phyloP scores from a whole-genome alignment of 2,113 vertebrate genomes.

The Pseudopipra pipra region DNA sequence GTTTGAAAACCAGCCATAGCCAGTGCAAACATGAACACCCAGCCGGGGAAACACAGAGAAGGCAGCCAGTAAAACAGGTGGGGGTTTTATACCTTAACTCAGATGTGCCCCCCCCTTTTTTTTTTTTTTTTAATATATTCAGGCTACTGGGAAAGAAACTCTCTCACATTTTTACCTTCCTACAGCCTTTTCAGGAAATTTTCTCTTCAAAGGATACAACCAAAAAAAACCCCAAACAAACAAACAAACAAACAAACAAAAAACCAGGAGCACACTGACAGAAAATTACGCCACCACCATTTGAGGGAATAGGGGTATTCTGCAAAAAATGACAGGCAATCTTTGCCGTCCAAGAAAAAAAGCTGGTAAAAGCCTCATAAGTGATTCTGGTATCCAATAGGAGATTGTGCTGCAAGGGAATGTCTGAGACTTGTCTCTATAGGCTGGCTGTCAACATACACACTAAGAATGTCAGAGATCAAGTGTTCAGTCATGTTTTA shows the following conservation, averaged over 20 bases:
- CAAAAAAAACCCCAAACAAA: no score
- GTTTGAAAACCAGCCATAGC: background rate
- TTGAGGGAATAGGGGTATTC: background rate
- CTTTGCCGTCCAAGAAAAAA: background rate
- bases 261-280: background rate
- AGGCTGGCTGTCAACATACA: background rate
- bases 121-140: background rate
- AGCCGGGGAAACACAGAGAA: background rate
- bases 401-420: background rate
- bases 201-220: background rate
- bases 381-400: background rate
- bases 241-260: background rate
- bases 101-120: background rate
- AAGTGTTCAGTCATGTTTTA: background rate
- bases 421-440: background rate
- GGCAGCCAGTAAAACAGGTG: background rate
- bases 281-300: background rate
- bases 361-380: background rate
- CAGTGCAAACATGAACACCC: background rate
- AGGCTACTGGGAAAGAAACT: background rate
- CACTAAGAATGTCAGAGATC: constrained; percentile 2
- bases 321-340: background rate
- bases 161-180: background rate
- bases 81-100: background rate
- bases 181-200: background rate